Evolutionary conservation across 2,113 vertebrate genomes (phyloP), one percentile per base, ranked within the genome.

Genomic region (Syngnathus scovelli): DNA sequence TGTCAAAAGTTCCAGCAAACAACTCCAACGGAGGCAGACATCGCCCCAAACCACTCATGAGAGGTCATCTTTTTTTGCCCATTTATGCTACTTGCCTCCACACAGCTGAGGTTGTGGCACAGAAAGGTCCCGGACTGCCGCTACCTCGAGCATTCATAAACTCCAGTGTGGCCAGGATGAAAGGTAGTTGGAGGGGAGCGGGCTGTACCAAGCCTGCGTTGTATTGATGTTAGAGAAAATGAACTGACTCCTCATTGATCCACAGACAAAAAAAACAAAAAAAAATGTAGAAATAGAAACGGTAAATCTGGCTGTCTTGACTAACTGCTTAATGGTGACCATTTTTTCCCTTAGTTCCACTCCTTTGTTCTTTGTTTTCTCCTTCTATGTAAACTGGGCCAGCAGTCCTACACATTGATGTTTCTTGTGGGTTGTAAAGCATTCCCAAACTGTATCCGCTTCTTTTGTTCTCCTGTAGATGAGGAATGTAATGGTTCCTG

Each of bases 181-280:
- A 85, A 85, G 70, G 72, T 63, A 68, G 81, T 80, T 77, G 79
- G 81, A 87, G 81, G 76, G 72, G 78, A 84, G 79, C 67, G 78
- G 82, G 82, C 88, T 81, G 74, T 80, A 80, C 83, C 19, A 70
- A 33, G 70, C 67, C 3, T 75, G 75, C 19, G 11, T 71, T 51
- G 78, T 90, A 91, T 92, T 85, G 91, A 91, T 87, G 86, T 87
- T 18, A 72, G 79, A 87, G 87, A 89, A 90, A 91, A 90, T 88
- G 81, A 88, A 85, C 83, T 67, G 78, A 80, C 84, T 86, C 77
- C 75, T 66, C 84, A 92, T 92, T 80, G 90, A 91, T 91, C 85
- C 37, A 39, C 81, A 44, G 75, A 80, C 79, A 72, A 55, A 33
- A 23, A 23, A n/a, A n/a, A n/a, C n/a, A 27, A 27, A 27, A 27